These are phyloP conservation scores for Dinoponera quadriceps DNA, from an alignment of 1,140 invertebrate genomes.

Conservation along the genomic window DNA sequence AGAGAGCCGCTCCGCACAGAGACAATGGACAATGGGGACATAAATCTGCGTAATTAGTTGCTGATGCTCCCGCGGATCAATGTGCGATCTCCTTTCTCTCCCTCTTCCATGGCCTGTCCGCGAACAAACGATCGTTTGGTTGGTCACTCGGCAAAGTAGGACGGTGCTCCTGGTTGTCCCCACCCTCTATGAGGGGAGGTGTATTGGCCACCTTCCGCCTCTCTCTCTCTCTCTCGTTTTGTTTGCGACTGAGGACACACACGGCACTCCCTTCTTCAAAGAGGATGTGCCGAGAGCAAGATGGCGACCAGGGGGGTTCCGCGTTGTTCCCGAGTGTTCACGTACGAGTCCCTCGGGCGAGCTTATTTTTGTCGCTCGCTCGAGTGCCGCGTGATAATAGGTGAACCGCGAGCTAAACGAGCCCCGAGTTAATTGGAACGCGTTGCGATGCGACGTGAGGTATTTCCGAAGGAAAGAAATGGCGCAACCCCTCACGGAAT, in stretches of 20 bases:
- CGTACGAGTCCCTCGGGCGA: neutral
- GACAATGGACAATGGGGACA: constrained; percentile 89
- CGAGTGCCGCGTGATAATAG: neutral
- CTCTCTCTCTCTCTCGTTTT: constrained; percentile 61
- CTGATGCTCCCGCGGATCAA: constrained; percentile 85
- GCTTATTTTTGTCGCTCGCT: constrained; percentile 8
- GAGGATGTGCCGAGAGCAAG: constrained; percentile 75
- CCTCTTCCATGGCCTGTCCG: constrained; percentile 71
- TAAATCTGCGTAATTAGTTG: constrained; percentile 90
- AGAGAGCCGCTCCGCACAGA: constrained; percentile 72
- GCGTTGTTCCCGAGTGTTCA: neutral
- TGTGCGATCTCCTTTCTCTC: constrained; percentile 84
- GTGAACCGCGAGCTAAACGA: neutral
- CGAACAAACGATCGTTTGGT: constrained; percentile 85
- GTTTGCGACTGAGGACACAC: constrained; percentile 64
- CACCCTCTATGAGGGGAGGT: constrained; percentile 76
- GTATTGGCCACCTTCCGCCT: constrained; percentile 60
- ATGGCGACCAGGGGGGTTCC: constrained; percentile 74
- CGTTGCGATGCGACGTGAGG: neutral
- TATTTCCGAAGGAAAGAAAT: constrained; percentile 1
- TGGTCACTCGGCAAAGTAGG: constrained; percentile 84
- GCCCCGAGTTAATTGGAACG: no score
- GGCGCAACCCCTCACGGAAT: neutral
- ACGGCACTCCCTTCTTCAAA: constrained; percentile 80
- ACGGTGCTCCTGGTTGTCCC: constrained; percentile 79